These are phyloP conservation scores for Macropus fuliginosus DNA, from an alignment of 2,797 vertebrate genomes.

Conservation along the genomic window DNA sequence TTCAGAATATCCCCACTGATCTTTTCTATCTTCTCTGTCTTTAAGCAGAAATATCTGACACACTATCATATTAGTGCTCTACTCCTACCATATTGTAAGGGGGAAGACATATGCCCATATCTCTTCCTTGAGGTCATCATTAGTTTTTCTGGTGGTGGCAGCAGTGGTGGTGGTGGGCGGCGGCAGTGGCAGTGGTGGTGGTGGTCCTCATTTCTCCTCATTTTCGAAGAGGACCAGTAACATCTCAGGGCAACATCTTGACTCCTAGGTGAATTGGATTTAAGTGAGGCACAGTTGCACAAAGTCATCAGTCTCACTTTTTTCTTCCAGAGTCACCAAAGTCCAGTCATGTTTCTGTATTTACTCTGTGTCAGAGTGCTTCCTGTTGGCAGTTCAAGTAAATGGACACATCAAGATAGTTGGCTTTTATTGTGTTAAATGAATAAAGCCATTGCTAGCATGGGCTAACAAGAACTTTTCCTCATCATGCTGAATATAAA, in stretches of 20 bases:
- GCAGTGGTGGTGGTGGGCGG: too few relatives aligned
- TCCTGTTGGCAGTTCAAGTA: slow-evolving; percentile 6
- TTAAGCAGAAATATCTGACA: not conserved
- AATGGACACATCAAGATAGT: not conserved
- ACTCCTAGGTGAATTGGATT: not conserved
- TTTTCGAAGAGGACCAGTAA: not conserved
- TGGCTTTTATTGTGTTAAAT: not conserved
- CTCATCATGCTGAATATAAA: not conserved
- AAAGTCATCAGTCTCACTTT: not conserved
- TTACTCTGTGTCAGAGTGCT: not conserved
- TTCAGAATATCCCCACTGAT: not conserved
- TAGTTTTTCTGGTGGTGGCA: not conserved
- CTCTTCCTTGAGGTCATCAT: not conserved
- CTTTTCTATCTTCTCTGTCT: not conserved
- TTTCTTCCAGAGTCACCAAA: not conserved
- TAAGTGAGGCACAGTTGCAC: not conserved
- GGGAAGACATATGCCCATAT: not conserved
- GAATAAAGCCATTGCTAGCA: too few relatives aligned
- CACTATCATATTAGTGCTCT: not conserved
- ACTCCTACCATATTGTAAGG: not conserved
- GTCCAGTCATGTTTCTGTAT: not conserved
- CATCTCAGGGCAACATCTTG: not conserved
- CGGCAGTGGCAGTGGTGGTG: too few relatives aligned
- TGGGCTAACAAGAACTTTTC: not conserved
- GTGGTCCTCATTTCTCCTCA: too few relatives aligned